A percentile compares a stretch with the other conserved stretches of the same genome.
These are phyloP conservation scores for Otis tarda DNA, from an alignment of 2,113 vertebrate species.

Conservation along the genomic window DNA sequence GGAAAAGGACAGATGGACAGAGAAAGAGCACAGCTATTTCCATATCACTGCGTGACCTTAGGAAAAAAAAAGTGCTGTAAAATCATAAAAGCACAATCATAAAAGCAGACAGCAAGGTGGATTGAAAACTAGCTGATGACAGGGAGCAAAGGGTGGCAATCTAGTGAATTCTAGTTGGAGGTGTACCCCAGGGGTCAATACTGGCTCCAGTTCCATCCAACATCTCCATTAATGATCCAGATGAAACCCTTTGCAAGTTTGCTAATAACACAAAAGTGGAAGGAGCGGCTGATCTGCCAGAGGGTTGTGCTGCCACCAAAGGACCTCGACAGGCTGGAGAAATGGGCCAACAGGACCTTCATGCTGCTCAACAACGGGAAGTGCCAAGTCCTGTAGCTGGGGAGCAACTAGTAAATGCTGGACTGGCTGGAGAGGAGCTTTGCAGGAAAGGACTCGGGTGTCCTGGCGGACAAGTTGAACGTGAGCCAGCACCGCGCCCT, in stretches of 20 bases:
- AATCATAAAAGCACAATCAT: not conserved
- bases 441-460: not conserved
- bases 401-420: not conserved
- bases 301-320: not conserved
- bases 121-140: not conserved
- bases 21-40: not conserved
- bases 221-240: rapidly evolving
- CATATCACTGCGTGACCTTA: not conserved
- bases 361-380: not conserved
- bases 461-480: not conserved
- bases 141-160: not conserved
- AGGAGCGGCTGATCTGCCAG: rapidly evolving
- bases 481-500: rapidly evolving
- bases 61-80: not conserved
- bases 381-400: not conserved
- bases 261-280: not conserved
- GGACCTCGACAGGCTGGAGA: not conserved
- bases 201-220: not conserved
- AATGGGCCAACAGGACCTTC: not conserved
- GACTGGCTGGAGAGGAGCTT: not conserved
- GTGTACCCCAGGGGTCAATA: not conserved
- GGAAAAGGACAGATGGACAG: not conserved
- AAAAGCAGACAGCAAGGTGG: not conserved
- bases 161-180: not conserved
- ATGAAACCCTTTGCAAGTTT: not conserved